These are phyloP conservation scores for Cyclophora albipunctata DNA, from an alignment of 2,888 invertebrate species.

Conservation along the genomic window DNA sequence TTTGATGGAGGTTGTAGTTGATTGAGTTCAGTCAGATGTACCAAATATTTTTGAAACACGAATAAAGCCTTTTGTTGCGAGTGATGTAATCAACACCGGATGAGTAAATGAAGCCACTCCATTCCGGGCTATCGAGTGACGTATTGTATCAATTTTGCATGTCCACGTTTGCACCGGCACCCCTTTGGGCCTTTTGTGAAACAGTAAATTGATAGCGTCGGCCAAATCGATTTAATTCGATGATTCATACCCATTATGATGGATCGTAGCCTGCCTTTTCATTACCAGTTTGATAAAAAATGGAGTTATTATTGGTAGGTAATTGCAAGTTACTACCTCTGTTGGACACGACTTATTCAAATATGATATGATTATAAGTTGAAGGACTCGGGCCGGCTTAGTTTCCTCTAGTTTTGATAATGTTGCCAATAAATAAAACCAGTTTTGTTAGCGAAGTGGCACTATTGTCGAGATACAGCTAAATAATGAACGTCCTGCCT, in stretches of 20 bases:
- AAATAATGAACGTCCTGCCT: constrained; percentile 48
- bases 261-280: constrained; percentile 22
- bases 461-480: constrained; percentile 43
- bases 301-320: not conserved
- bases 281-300: constrained; percentile 6
- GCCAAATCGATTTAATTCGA: constrained; percentile 43
- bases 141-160: constrained; percentile 42
- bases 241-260: constrained; percentile 50
- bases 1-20: too few relatives aligned
- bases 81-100: constrained; percentile 45
- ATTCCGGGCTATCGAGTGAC: constrained; percentile 41
- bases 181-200: constrained; percentile 50
- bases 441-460: constrained; percentile 29
- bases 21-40: too few relatives aligned
- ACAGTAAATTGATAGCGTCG: constrained; percentile 44
- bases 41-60: too few relatives aligned
- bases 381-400: too few relatives aligned
- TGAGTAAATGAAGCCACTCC: constrained; percentile 44
- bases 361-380: not conserved
- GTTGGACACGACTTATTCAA: too few relatives aligned
- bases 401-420: constrained; percentile 17
- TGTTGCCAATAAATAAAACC: constrained; percentile 41
- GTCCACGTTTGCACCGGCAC: constrained; percentile 35
- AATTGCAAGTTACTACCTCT: too few relatives aligned
- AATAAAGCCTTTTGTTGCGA: constrained; percentile 11